Evolutionary conservation across 2,113 vertebrate species (phyloP), one percentile per base, ranked within the genome.

Genomic region (Channa maculata): DNA sequence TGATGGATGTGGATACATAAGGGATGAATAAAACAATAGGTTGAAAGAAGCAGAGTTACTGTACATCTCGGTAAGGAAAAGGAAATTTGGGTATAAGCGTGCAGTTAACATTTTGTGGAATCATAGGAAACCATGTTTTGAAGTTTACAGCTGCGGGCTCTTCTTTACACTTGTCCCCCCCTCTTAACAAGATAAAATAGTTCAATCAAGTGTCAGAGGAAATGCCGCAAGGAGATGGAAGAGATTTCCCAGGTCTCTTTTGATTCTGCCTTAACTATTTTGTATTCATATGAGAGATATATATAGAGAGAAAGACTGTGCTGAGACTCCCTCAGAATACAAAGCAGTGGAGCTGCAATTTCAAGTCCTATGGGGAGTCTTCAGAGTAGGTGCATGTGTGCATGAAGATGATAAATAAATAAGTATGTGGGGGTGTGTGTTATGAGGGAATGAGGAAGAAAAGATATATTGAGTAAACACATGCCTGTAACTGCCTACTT

Each of bases 211-310:
- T 81, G 78, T 89, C 84, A 85, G 61, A 84, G 80, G 67, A 84
- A 85, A 70, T 24, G 61, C 81, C 6, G 34, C 1, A 7, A 86
- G 77, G 65, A 83, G 78, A 74, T 59, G 76, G 78, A 72, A 70
- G 39, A 76, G 33, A 77, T 77, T 83, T 72, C 57, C 69, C 68
- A 68, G 74, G 45, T 80, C 48, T 81, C 61, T 83, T 87, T 84
- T 81, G 66, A 83, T 80, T 83, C 77, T 69, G 73, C 52, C 71
- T 77, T 69, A 68, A 84, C 82, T 79, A 64, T 79, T 92, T 86
- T 90, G 88, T 88, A 91, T 92, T 92, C 88, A 86, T 75, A 84
- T 59, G 84, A 91, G 82, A 66, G 86, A 65, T 81, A 86, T 51
- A 50, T 77, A 81, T 70, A 75, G 62, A 75, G 80, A 79, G 78